Percentiles rank a stretch among this genome's conserved stretches.
These are phyloP conservation scores for Ochropleura plecta DNA, from an alignment of 2,888 invertebrate genomes.

Conservation along the genomic window DNA sequence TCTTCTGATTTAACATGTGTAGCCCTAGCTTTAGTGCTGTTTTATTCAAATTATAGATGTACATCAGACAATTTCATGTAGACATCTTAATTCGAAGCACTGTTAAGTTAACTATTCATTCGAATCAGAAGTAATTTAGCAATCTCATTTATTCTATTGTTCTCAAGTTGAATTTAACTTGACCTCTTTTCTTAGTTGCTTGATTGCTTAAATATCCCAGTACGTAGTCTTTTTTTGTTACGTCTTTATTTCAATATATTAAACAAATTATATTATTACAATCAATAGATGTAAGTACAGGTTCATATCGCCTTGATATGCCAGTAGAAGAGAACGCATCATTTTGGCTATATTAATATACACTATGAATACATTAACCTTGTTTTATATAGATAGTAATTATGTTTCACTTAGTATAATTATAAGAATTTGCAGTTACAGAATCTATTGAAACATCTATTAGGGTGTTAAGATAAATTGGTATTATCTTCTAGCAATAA, in stretches of 20 bases:
- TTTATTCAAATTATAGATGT: slow-evolving; percentile 10
- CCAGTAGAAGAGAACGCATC: slow-evolving; percentile 31
- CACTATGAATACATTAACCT: slow-evolving; percentile 32
- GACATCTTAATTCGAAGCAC: slow-evolving; percentile 22
- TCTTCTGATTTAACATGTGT: neutral
- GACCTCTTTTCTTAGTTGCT: slow-evolving; percentile 38
- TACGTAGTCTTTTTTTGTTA: slow-evolving; percentile 20
- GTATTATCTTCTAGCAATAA: neutral
- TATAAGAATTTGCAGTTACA: slow-evolving; percentile 10
- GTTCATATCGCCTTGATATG: slow-evolving; percentile 58
- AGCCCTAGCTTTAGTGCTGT: neutral
- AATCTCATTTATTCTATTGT: slow-evolving; percentile 47
- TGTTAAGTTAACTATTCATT: slow-evolving; percentile 37
- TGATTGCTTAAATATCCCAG: slow-evolving; percentile 39
- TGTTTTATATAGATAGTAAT: slow-evolving; percentile 31
- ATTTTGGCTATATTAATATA: slow-evolving; percentile 45
- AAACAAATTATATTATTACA: slow-evolving; percentile 42
- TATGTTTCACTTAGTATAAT: slow-evolving; percentile 45
- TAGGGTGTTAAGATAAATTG: slow-evolving; percentile 26
- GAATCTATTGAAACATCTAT: slow-evolving; percentile 27
- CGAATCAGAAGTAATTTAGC: slow-evolving; percentile 32
- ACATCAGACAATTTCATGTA: slow-evolving; percentile 15
- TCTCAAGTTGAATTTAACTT: slow-evolving; percentile 39
- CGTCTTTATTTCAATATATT: slow-evolving; percentile 29
- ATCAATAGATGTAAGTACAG: slow-evolving; percentile 42